Conservation (phyloP, 2,797 vertebrate genomes). For the Myiothlypis coronata region DNA sequence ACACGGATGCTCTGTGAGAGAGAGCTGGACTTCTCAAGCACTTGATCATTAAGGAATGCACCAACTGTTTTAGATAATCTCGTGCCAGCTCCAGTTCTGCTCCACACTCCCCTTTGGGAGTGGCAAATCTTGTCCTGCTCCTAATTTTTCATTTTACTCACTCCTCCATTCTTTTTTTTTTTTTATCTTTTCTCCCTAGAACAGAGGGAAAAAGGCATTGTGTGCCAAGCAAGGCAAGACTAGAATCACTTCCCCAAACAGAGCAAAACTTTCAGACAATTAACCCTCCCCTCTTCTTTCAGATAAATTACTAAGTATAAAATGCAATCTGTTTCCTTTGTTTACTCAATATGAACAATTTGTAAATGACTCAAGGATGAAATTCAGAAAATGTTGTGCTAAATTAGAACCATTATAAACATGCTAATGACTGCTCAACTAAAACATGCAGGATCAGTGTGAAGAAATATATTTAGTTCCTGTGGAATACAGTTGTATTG, state of each 20-base stretch:
- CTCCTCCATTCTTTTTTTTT: slow-evolving; percentile 77
- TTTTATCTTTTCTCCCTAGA: not conserved
- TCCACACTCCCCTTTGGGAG: slow-evolving; percentile 85
- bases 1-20: slow-evolving; percentile 88
- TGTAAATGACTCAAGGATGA: slow-evolving; percentile 85
- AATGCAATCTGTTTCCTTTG: slow-evolving; percentile 85
- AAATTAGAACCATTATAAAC: slow-evolving; percentile 86
- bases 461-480: slow-evolving; percentile 78
- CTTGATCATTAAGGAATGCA: slow-evolving; percentile 98
- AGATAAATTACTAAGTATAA: slow-evolving; percentile 84
- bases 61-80: slow-evolving; percentile 98
- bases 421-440: slow-evolving; percentile 82
- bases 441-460: slow-evolving; percentile 78
- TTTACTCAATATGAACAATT: slow-evolving; percentile 85
- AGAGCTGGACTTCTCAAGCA: slow-evolving; percentile 83
- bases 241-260: slow-evolving; percentile 78
- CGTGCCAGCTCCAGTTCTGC: slow-evolving; percentile 95
- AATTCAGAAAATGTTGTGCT: slow-evolving; percentile 83
- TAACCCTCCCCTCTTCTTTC: slow-evolving; percentile 83
- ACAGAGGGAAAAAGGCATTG: slow-evolving; percentile 74
- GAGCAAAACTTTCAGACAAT: slow-evolving; percentile 81
- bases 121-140: slow-evolving; percentile 76
- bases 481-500: slow-evolving; percentile 75
- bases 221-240: slow-evolving; percentile 84
- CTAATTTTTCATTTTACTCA: slow-evolving; percentile 81